Base-by-base conservation (phyloP, 2,797 vertebrate species). In the Spea hammondii region DNA sequence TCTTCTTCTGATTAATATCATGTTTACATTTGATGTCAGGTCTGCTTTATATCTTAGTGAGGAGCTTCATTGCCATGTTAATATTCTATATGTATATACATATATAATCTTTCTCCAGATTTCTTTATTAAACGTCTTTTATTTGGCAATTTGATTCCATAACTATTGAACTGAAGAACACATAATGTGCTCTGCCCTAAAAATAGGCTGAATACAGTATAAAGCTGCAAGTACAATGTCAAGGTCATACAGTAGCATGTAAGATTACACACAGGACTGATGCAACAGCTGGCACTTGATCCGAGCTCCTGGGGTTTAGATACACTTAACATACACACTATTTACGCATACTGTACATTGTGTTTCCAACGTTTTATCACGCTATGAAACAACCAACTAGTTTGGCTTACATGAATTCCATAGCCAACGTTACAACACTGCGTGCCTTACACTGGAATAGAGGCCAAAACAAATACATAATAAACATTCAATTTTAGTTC, bases 201-300 rank as follows among this genome's bases (percentile, higher is more conserved):
- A 69, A 91, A 91, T 83, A 91, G 87, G 90, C 85, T 78, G 87
- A 88, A 91, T 84, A 89, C 85, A 57, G 51, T 74, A 69, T 80
- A 89, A 83, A 89, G 85, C 89, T 81, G 88, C 76, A 86, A 91
- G 90, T 89, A 89, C 92, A 91, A 95, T 95, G 94, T 96, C 95
- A 97, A 96, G 94, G 96, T 97, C 95, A 95, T 85, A 91, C 92
- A 92, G 86, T 90, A 92, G 88, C 90, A 88, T 82, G 85, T 84
- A 90, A 93, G 92, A 93, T 93, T 92, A 90, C 85, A 85, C 89
- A 86, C 82, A 87, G 85, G 90, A 92, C 92, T 93, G 93, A 94
- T 91, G 92, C 94, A 97, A 96, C 93, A 95, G 92, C 94, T 97
- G 94, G 93, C 94, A 93, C 93, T 91, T 92, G 92, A 92, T 94